A percentile compares a stretch with the other conserved stretches of the same genome.
Evolutionary conservation across 2,888 invertebrate genomes (phyloP).

Genomic region (Agriotes lineatus): DNA sequence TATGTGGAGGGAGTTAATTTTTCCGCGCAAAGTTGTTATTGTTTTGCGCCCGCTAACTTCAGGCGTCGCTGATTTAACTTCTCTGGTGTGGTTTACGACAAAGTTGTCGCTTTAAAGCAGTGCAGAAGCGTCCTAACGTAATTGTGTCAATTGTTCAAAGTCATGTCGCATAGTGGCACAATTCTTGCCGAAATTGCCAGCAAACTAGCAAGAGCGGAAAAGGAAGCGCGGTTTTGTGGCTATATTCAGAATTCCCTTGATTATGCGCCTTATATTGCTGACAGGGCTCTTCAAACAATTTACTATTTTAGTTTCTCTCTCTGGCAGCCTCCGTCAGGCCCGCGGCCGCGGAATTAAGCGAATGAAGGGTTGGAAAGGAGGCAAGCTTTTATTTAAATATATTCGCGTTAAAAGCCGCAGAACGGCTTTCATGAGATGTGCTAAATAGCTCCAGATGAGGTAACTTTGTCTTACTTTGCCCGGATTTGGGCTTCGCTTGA

Average conservation of each 20-base stretch:
- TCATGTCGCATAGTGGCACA: constrained; percentile 39
- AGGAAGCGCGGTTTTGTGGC: constrained; percentile 48
- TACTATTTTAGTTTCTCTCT: constrained; percentile 39
- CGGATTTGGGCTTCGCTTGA: constrained; percentile 43
- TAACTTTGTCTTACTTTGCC: constrained; percentile 47
- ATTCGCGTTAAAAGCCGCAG: constrained; percentile 40
- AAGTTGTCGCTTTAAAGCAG: background rate
- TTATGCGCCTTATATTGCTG: constrained; percentile 44
- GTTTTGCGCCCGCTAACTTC: background rate
- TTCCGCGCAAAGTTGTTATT: no score
- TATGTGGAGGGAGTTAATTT: no score
- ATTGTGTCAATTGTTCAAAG: constrained; percentile 39
- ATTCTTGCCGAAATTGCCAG: constrained; percentile 34
- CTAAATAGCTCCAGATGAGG: constrained; percentile 49
- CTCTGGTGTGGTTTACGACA: background rate
- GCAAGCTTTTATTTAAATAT: constrained; percentile 42
- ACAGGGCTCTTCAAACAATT: constrained; percentile 42
- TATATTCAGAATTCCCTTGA: constrained; percentile 47
- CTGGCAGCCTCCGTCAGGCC: constrained; percentile 18
- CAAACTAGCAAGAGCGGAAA: constrained; percentile 44
- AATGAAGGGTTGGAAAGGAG: constrained; percentile 41
- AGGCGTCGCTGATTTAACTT: background rate
- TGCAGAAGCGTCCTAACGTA: constrained; percentile 14
- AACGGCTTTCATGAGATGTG: constrained; percentile 45
- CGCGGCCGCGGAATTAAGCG: constrained; percentile 34